Base-by-base conservation (phyloP, 2,113 vertebrate genomes). In the Emydocephalus ijimae region DNA sequence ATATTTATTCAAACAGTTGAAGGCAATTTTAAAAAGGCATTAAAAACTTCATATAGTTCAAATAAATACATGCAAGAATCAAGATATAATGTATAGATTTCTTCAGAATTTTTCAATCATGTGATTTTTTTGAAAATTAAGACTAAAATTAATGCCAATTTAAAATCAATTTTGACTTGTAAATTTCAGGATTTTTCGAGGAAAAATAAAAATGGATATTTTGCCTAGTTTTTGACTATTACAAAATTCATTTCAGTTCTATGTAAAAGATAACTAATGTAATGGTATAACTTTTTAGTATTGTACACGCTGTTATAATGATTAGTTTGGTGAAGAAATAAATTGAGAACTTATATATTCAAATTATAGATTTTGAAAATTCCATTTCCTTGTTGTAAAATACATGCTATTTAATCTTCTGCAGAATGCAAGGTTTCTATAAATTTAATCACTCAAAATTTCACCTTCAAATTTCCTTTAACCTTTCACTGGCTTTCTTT, bases 381-480 rank as follows among this genome's bases (percentile, higher is more conserved):
- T 48, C 15, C 11, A 15, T 15, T 81, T n/a, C 0, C 3, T 5
- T 14, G 45, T 56, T 90, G 21, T 86, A 50, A 5, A 21, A 61
- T n/a, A 18, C 57, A 69, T 52, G n/a, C 26, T 0, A 23, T 14
- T 48, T 21, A 20, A 34, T 89, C 59, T 74, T 89, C 91, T 11
- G 9, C 1, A 0, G 39, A 21, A 0, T 4, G 26, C 34, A 93
- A 8, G 48, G 26, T 14, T 9, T 43, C 88, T 39, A 48, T 48
- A 43, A 43, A 50, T 91, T 90, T 85, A 39, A 90, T 94, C 91
- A 93, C 45, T 55, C 88, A 48, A 90, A 56, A 0, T 92, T 89
- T 50, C 85, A 93, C 3, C 43, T 34, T 20, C 0, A 23, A 3
- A 69, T 26, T 90, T 93, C 45, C 64, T 89, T 64, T 91, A 48